Base-by-base conservation (phyloP, 2,888 invertebrate genomes). In the Anticlea derivata region DNA sequence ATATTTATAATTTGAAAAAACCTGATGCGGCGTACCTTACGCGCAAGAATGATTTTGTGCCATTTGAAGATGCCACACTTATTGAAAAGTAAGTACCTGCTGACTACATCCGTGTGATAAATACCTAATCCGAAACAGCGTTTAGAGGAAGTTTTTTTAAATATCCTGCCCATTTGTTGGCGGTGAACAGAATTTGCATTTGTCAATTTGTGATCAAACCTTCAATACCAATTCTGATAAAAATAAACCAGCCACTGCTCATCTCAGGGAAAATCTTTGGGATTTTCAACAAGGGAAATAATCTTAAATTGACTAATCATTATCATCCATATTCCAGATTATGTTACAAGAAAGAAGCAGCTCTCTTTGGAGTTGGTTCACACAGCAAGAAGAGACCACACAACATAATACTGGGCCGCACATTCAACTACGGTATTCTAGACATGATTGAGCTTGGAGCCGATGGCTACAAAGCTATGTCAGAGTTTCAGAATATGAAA, bases 401-500 rank as follows among this genome's bases (percentile, higher is more conserved):
- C 75, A 99, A 98, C 85, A 82, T 99, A 33, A 91, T 98, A 22
- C 77, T 99, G 44, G 98, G 98, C 0, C 93, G 99, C 62, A 94
- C 96, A 74, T 99, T 94, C 82, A 97, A 99, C 81, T 94, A 95
- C 70, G 95, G 95, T 49, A 88, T 99, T 22, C 86, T 99, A 48
- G 99, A 99, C 76, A 98, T 99, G 98, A 93, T 97, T 49, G 99
- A 99, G 85, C 92, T 99, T 47, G 97, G 98, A 7, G 93, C 99
- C 12, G 96, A 97, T 44, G 93, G 94, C 45, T 98, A 94, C 76
- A 94, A 94, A 75, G 92, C 95, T 0, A 92, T 99, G 79, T 86
- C 92, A 10, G 96, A 96, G 33, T 97, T 98, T 70, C 93, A 94
- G 56, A 93, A 93, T 46, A 93, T 95, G 43, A 97, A 96, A 80